Conservation (phyloP, 1,140 invertebrate species). For the Chelonus insularis region DNA sequence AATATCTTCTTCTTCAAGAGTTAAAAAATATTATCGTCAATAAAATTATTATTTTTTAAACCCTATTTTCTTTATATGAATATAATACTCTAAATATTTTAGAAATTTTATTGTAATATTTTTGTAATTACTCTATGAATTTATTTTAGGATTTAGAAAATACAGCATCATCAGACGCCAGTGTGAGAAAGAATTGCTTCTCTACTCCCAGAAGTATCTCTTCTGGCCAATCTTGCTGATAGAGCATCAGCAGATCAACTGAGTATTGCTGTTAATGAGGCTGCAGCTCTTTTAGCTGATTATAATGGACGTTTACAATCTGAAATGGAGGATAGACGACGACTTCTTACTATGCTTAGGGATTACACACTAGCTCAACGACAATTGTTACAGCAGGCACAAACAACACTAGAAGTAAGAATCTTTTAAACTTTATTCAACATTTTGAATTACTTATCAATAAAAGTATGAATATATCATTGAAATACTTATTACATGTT, state of each 20-base stretch:
- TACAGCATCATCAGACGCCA: constrained; percentile 91
- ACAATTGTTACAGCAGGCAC: constrained; percentile 80
- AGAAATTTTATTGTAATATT: not conserved
- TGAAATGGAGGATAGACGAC: constrained; percentile 87
- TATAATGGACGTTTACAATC: constrained; percentile 84
- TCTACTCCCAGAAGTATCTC: constrained; percentile 85
- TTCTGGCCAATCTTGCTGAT: constrained; percentile 80
- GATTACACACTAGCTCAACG: constrained; percentile 86
- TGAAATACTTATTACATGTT: no score
- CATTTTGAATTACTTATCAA: no score
- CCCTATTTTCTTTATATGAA: no score
- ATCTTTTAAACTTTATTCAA: constrained; percentile 1
- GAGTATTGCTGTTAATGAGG: constrained; percentile 80
- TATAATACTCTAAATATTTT: constrained; percentile 10
- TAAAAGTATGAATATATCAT: no score
- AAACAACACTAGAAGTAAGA: constrained; percentile 80
- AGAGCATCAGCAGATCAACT: constrained; percentile 73
- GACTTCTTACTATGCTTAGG: constrained; percentile 80
- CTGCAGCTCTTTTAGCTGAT: constrained; percentile 80
- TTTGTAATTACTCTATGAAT: no score
- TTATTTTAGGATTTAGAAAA: constrained; percentile 83
- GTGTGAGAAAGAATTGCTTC: constrained; percentile 92
- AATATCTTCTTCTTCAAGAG: no score
- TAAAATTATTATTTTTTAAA: no score
- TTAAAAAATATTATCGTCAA: no score